A percentile compares a stretch with the other conserved stretches of the same genome.
Conservation (phyloP, 2,113 vertebrate species). For the Sinocyclocheilus rhinocerous region DNA sequence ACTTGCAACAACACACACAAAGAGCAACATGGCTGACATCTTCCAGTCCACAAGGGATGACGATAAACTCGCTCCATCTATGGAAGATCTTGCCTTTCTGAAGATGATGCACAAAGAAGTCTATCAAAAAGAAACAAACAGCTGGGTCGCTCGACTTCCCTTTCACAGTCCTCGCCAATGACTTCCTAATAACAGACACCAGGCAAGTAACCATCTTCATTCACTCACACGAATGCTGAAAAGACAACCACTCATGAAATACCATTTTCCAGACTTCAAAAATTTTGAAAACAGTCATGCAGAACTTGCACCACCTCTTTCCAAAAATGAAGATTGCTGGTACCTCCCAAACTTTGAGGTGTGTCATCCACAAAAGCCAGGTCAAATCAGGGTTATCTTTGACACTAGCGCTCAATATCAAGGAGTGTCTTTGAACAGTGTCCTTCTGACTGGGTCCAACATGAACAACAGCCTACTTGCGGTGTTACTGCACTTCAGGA, state of each 20-base stretch:
- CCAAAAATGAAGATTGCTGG: neutral
- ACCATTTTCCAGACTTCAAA: conserved; percentile 19
- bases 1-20: too few species aligned
- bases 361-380: conserved; percentile 24
- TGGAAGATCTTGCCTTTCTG: conserved; percentile 1
- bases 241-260: neutral
- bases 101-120: neutral
- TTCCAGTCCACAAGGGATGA: conserved; percentile 2
- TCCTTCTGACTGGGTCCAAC: neutral
- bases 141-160: neutral
- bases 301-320: neutral
- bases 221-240: neutral
- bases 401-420: too few species aligned
- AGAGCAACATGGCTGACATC: neutral
- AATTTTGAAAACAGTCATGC: conserved; percentile 13
- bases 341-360: neutral
- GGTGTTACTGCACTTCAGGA: conserved; percentile 22
- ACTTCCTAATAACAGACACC: neutral
- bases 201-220: neutral
- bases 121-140: neutral
- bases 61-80: neutral
- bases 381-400: neutral
- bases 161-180: neutral
- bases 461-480: conserved; percentile 26
- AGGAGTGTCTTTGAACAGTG: neutral